Base-by-base conservation (phyloP, 1,140 invertebrate genomes). In the Drosophila hydei region DNA sequence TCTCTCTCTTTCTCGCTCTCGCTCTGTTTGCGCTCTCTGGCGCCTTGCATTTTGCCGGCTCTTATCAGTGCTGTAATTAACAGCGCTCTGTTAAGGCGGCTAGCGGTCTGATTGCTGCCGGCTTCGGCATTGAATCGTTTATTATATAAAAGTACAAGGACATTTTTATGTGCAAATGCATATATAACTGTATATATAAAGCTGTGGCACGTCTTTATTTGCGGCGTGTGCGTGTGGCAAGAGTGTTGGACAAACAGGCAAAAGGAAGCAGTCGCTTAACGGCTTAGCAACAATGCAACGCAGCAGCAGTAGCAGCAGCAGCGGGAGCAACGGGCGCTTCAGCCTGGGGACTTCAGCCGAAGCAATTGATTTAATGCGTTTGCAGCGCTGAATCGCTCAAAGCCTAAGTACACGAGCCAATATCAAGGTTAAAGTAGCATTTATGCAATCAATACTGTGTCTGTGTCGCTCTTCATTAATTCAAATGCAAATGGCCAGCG, bases 71-170 rank as follows among this genome's bases (percentile, higher is more conserved):
- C 27, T 45, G 30, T 1, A 25, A 25, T 52, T 72, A 61, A 77
- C 76, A 74, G 60, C 1, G 19, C 69, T 33, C 69, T 85, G 80
- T 77, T 80, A 70, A 27, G 18, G 18, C 62, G 7, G 16, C n/a
- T 9, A 9, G 43, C 51, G 18, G 11, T 11, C 38, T 62, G 55
- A 6, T 23, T 21, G 70, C 52, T 52, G 45, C 23, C 43, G 48
- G 48, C 51, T 51, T 54, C 65, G 69, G 63, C 69, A 67, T 59
- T 61, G 67, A 68, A 47, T 78, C 75, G 75, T 81, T 81, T 78
- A 75, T 85, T 88, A 87, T 85, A 77, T 85, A 85, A 85, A 77
- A 75, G 77, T 77, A 78, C 81, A 87, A 87, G 81, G 81, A 88
- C 81, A 87, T 65, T 52, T 67, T 50, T 75, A 87, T 71, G 52